Percentiles rank a stretch among this genome's conserved stretches.
Conservation (phyloP, 2,797 vertebrate species). For the Syngnathus acus region DNA sequence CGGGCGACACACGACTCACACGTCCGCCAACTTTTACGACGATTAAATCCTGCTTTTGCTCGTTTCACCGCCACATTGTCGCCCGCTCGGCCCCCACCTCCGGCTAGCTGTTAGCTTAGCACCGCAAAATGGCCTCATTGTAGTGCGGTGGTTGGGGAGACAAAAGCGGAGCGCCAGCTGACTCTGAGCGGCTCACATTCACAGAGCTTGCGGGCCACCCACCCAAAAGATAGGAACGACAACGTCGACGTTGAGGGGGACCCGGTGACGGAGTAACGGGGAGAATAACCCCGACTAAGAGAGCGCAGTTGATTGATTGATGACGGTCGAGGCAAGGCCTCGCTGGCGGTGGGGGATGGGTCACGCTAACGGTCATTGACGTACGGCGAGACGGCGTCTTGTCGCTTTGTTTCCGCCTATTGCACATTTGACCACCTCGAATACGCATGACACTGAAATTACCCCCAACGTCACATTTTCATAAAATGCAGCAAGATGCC, state of each 20-base stretch:
- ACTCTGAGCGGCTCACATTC: not conserved
- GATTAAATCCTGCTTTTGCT: constrained; percentile 1
- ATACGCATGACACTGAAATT: not conserved
- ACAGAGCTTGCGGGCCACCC: not conserved
- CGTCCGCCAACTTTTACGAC: not conserved
- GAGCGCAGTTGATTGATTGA: constrained; percentile 19
- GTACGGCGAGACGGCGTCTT: constrained; percentile 53
- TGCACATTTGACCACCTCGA: not conserved
- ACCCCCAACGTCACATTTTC: too few relatives aligned
- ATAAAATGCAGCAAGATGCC: not conserved
- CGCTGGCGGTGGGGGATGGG: constrained; percentile 62
- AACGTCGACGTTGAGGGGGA: not conserved
- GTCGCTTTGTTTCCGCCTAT: constrained; percentile 19
- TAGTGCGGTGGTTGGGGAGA: constrained; percentile 60
- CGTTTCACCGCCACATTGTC: constrained; percentile 15
- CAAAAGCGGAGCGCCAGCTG: constrained; percentile 63
- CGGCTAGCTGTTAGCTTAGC: constrained; percentile 55
- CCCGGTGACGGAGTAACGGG: not conserved
- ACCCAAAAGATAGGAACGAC: too few relatives aligned
- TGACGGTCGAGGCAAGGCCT: constrained; percentile 14
- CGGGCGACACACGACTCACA: not conserved
- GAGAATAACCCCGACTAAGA: not conserved
- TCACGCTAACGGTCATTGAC: constrained; percentile 48
- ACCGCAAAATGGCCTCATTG: constrained; percentile 73
- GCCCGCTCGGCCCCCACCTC: constrained; percentile 4